Evolutionary conservation across 2,797 vertebrate genomes (phyloP).

Genomic region (Pseudochirops corinnae): DNA sequence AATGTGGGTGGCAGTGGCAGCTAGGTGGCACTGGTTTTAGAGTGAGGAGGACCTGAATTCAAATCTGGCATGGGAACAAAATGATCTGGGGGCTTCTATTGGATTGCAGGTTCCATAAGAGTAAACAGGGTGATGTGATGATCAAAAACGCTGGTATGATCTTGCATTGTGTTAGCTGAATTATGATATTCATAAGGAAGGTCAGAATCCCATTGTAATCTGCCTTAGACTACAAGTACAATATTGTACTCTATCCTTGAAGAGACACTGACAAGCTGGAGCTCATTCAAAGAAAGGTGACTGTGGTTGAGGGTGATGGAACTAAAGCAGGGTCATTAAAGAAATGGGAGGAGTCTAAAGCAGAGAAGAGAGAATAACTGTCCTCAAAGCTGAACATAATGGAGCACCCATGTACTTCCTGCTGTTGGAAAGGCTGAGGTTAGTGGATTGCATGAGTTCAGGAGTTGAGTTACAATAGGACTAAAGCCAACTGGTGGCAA

Average conservation of each 20-base stretch:
- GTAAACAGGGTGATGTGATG: background rate
- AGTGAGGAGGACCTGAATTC: too few relatives aligned
- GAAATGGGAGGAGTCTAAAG: background rate
- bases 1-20: too few relatives aligned
- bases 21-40: too few relatives aligned
- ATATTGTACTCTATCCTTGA: background rate
- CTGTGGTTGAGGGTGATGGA: background rate
- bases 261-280: background rate
- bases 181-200: background rate
- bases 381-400: background rate
- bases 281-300: background rate
- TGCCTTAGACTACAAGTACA: background rate
- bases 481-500: background rate
- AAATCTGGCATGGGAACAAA: background rate
- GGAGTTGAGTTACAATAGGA: background rate
- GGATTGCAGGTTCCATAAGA: background rate
- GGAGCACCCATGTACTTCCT: background rate
- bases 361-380: background rate
- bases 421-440: background rate
- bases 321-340: background rate
- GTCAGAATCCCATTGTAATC: background rate
- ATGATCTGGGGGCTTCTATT: background rate
- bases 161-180: background rate
- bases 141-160: background rate
- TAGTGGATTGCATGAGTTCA: background rate